phyloP scores from a whole-genome alignment of 2,113 vertebrate species.

The Dipodomys stephensi region DNA sequence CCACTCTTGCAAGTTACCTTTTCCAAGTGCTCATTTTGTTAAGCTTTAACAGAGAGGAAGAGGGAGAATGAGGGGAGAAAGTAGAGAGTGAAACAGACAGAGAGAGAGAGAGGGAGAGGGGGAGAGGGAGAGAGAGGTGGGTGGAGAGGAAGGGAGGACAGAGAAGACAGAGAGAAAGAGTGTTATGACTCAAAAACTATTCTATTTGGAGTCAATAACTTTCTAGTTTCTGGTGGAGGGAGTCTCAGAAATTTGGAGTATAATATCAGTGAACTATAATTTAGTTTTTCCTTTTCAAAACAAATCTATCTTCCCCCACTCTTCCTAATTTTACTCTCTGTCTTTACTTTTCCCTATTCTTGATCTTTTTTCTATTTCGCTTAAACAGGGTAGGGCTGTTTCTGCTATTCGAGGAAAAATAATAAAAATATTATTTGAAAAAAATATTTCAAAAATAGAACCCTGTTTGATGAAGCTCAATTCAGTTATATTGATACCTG shows the following conservation, averaged over 20 bases:
- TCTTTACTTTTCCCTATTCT: not conserved
- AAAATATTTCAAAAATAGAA: too few species aligned
- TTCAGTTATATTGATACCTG: not conserved
- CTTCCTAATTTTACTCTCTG: not conserved
- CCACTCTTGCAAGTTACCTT: too few species aligned
- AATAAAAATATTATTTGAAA: not conserved
- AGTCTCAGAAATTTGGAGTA: not conserved
- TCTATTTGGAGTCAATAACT: not conserved
- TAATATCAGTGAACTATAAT: not conserved
- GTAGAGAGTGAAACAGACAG: too few species aligned
- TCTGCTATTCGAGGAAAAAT: not conserved
- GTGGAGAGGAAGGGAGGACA: too few species aligned
- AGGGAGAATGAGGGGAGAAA: too few species aligned
- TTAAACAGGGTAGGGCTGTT: not conserved
- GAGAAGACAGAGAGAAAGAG: too few species aligned
- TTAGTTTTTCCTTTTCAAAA: not conserved
- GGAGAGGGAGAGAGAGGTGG: too few species aligned
- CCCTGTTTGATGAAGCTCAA: not conserved
- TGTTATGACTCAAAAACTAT: too few species aligned
- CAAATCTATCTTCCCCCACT: not conserved
- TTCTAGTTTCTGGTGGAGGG: not conserved
- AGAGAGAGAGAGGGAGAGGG: too few species aligned
- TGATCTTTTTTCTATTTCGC: not conserved
- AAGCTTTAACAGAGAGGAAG: too few species aligned
- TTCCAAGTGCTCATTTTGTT: too few species aligned